Percentiles rank a stretch among this genome's conserved stretches.
Evolutionary conservation across 2,797 vertebrate species (phyloP).

Genomic region (Pipistrellus pygmaeus): DNA sequence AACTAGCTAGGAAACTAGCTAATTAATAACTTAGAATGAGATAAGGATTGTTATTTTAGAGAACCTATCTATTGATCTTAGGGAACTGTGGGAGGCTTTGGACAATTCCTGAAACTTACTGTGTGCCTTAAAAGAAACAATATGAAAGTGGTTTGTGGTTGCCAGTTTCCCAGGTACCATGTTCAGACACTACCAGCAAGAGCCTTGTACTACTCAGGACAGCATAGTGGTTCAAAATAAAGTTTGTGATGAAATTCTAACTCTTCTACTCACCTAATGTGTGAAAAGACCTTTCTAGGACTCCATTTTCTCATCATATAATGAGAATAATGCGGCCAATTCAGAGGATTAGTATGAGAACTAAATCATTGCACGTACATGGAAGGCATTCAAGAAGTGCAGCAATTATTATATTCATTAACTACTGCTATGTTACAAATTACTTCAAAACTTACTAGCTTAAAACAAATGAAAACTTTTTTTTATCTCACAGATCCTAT

Average conservation of each 20-base stretch:
- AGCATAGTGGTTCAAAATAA: not conserved
- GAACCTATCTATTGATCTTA: not conserved
- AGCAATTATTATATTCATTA: not conserved
- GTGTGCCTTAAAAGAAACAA: not conserved
- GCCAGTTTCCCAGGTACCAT: not conserved
- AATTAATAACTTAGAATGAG: not conserved
- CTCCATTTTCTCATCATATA: not conserved
- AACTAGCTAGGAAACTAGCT: not conserved
- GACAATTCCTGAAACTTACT: not conserved
- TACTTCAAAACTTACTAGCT: not conserved
- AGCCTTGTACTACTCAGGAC: not conserved
- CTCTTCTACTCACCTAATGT: not conserved
- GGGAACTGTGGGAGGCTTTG: not conserved
- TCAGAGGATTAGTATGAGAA: not conserved
- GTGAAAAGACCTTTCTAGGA: not conserved
- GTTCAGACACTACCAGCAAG: not conserved
- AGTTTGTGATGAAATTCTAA: not conserved
- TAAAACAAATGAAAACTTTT: conserved; percentile 34
- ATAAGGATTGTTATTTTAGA: not conserved
- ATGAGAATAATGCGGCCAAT: not conserved
- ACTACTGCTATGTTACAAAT: not conserved
- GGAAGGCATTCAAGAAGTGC: not conserved
- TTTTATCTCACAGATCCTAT: not conserved
- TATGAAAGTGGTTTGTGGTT: not conserved
- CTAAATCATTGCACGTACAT: not conserved